Base-by-base conservation (phyloP, 2,888 invertebrate species). In the Apamea sordens region DNA sequence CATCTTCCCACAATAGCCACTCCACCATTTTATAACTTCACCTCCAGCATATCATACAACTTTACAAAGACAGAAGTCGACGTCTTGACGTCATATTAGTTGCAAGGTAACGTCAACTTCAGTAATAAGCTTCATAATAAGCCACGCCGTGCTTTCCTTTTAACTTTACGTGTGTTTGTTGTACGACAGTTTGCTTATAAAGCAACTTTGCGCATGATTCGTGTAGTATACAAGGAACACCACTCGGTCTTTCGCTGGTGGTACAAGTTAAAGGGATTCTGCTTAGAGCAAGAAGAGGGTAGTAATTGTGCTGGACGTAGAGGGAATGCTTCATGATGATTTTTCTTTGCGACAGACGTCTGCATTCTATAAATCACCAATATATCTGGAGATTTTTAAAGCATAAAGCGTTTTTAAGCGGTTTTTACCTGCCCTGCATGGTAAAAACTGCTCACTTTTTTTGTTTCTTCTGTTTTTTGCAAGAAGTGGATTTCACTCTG, bases 81-180 rank as follows among this genome's bases (percentile, higher is more conserved):
- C 67, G 65, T 64, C 18, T 5, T 47, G 67, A 68, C 84, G 68
- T 74, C 67, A 82, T 86, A 71, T 83, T 84, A 84, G 84, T 79
- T 78, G 79, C 68, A 86, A 75, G 79, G 86, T 86, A 77, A 83
- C 73, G 69, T 83, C 69, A 77, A 83, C 72, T 86, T 83, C 47
- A n/a, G 83, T 86, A 86, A 83, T 83, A 83, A 77, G 83, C 73
- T 83, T 64, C 69, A 78, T 86, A 77, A 78, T 77, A 74, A 78
- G 71, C 44, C 64, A 15, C 44, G 18, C 5, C 47, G 28, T 74
- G 71, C 63, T 84, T 84, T 65, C 67, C 84, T 86, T 84, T 83
- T 78, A 77, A 77, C 64, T 86, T 73, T 56, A 83, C 65, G 36
- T 64, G 59, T 71, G 63, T 81, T 44, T 71, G 69, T 71, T 74